Evolutionary conservation across 2,888 invertebrate species (phyloP).

Genomic region (Beris chalybata): DNA sequence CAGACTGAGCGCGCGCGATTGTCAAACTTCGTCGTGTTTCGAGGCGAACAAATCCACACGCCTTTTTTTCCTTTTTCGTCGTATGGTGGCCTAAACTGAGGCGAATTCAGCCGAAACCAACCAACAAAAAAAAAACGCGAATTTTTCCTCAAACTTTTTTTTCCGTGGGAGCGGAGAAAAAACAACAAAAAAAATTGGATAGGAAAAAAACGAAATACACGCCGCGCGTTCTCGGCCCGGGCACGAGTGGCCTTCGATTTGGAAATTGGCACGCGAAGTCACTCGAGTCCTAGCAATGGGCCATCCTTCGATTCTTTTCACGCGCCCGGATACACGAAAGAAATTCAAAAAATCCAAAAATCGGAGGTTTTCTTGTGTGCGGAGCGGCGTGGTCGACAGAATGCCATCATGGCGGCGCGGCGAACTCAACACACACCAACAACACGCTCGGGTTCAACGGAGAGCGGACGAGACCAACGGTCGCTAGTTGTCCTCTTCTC

Average conservation of each 20-base stretch:
- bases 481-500: background rate
- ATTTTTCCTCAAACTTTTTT: background rate
- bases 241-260: constrained; percentile 61
- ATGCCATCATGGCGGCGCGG: constrained; percentile 80
- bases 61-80: constrained; percentile 1
- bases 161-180: constrained; percentile 27
- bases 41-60: constrained; percentile 5
- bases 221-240: constrained; percentile 53
- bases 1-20: constrained; percentile 22
- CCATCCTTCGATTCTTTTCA: constrained; percentile 68
- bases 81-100: background rate
- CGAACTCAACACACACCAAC: constrained; percentile 36
- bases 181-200: constrained; percentile 32
- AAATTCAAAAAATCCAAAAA: constrained; percentile 64
- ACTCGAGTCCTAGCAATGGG: constrained; percentile 68
- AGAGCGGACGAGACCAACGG: too few species aligned
- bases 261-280: constrained; percentile 53
- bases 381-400: constrained; percentile 73
- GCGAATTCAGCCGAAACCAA: constrained; percentile 14
- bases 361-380: constrained; percentile 70
- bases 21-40: constrained; percentile 9
- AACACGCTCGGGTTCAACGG: constrained; percentile 21
- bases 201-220: constrained; percentile 20
- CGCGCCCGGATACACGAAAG: constrained; percentile 76
- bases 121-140: constrained; percentile 22